Evolutionary conservation across 2,113 vertebrate species (phyloP).

Genomic region (Dissostichus mawsoni): DNA sequence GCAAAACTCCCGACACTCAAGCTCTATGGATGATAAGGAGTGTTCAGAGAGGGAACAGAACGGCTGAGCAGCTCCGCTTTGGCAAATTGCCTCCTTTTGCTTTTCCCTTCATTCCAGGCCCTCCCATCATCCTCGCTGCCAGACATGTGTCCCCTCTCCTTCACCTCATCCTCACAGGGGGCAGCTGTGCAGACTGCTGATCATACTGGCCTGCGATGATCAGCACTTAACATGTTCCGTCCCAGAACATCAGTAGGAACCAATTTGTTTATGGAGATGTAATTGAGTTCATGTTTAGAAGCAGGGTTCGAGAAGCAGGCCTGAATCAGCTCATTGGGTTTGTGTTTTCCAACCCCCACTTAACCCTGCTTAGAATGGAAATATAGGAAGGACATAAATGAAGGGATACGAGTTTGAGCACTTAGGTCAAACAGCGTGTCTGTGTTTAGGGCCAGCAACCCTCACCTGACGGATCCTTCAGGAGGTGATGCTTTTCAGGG

Average conservation of each 20-base stretch:
- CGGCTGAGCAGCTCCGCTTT: slow-evolving; percentile 41
- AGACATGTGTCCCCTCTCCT: slow-evolving; percentile 41
- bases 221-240: slow-evolving; percentile 44
- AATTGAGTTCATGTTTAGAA: slow-evolving; percentile 66
- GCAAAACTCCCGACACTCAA: slow-evolving; percentile 34
- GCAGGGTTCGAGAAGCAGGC: slow-evolving; percentile 23
- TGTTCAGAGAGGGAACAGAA: slow-evolving; percentile 47
- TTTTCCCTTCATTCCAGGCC: slow-evolving; percentile 22
- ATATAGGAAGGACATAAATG: slow-evolving; percentile 18
- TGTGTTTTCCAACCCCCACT: background rate
- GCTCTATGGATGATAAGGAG: slow-evolving; percentile 59
- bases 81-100: slow-evolving; percentile 38
- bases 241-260: slow-evolving; percentile 17
- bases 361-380: slow-evolving; percentile 15
- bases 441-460: background rate
- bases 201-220: slow-evolving; percentile 46
- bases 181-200: slow-evolving; percentile 24
- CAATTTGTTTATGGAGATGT: slow-evolving; percentile 67
- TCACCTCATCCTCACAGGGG: slow-evolving; percentile 35
- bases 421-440: background rate
- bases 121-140: slow-evolving; percentile 18
- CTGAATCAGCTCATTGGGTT: slow-evolving; percentile 32
- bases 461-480: background rate
- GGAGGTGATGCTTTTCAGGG: slow-evolving; percentile 2
- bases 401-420: slow-evolving; percentile 2